Evolutionary conservation across 2,888 invertebrate species (phyloP).

Genomic region (Nomada ferruginata): DNA sequence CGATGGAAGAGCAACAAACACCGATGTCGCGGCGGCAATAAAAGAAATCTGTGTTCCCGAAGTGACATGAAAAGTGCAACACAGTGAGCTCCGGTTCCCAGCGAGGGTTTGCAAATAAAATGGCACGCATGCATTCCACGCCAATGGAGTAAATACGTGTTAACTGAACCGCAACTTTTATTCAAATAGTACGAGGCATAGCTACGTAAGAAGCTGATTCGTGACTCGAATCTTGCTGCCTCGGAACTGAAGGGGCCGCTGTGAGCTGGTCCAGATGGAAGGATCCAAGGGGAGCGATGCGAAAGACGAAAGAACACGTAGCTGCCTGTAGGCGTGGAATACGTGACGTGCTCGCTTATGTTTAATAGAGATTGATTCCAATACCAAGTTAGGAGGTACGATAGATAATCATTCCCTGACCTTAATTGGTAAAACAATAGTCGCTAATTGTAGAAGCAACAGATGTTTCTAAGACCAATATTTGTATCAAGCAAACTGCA

Average conservation of each 20-base stretch:
- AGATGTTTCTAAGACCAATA: too few relatives aligned
- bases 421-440: too few relatives aligned
- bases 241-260: neutral
- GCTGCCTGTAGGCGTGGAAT: slow-evolving; percentile 19
- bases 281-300: neutral
- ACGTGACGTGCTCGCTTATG: slow-evolving; percentile 39
- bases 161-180: slow-evolving; percentile 45
- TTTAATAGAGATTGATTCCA: slow-evolving; percentile 52
- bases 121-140: neutral
- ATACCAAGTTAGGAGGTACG: slow-evolving; percentile 41
- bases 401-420: slow-evolving; percentile 28
- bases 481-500: too few relatives aligned
- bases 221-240: slow-evolving; percentile 34
- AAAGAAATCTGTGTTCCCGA: slow-evolving; percentile 22
- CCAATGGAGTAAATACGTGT: slow-evolving; percentile 34
- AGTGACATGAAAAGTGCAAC: slow-evolving; percentile 2
- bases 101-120: slow-evolving; percentile 11
- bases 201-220: slow-evolving; percentile 16
- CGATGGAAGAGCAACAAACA: neutral
- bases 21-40: neutral
- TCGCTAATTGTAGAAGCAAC: too few relatives aligned
- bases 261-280: neutral
- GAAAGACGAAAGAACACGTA: slow-evolving; percentile 20
- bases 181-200: slow-evolving; percentile 22
- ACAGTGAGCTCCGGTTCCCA: neutral